Base-by-base conservation (phyloP, 1,140 invertebrate species). In the Ceratina japonica region DNA sequence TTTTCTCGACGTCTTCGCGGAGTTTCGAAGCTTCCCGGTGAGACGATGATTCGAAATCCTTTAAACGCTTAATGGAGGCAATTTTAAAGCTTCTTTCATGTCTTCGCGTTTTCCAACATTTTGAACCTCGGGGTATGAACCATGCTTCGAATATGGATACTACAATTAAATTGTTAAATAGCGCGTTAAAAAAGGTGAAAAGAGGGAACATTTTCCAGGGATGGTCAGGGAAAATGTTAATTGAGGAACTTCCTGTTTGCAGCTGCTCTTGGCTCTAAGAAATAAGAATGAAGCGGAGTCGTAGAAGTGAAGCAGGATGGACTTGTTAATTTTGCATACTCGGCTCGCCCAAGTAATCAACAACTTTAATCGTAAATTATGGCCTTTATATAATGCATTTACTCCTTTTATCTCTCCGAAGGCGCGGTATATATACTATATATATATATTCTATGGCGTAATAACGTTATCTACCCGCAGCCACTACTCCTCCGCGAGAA, bases 291-390 rank as follows among this genome's bases (percentile, higher is more conserved):
- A 56, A 56, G 54, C 5, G 15, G n/a, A n/a, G n/a, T n/a, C n/a
- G 54, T 22, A 16, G 22, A 31, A 8, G 15, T 52, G 65, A 79
- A 74, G 16, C 37, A 72, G 59, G 61, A 72, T 63, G 24, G 71
- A 65, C 70, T 64, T 79, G 71, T 79, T 79, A 79, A 79, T 73
- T 73, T 79, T 37, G 63, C 62, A 65, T 74, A 73, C 52, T 52
- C 24, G 22, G 51, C 20, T 65, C 49, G 65, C 37, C 58, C 24
- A 64, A 81, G 75, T 65, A 81, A 81, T 81, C 74, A 78, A 77
- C 61, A 77, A 71, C 66, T 51, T 77, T 81, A 81, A 81, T 81
- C 79, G 79, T 37, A 24, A 81, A 62, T 78, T 81, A 81, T 51
- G 68, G 51, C 59, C 5, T 52, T 52, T 54, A 59, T 69, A 81